These are phyloP conservation scores for Pammene fasciana DNA, from an alignment of 2,888 invertebrate genomes.

Conservation along the genomic window DNA sequence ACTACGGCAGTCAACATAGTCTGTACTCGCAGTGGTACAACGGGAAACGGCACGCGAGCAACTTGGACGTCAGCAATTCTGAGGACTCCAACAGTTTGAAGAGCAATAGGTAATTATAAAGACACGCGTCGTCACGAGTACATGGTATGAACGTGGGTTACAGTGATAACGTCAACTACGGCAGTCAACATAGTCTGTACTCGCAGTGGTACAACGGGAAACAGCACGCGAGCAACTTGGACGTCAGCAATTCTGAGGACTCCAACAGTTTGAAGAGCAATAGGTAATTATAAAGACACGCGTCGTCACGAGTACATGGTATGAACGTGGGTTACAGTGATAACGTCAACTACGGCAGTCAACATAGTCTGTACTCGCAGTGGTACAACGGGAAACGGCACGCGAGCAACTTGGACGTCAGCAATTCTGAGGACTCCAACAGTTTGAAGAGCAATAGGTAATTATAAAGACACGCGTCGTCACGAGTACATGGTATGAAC, in stretches of 20 bases:
- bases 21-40: too few species aligned
- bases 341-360: neutral
- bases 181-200: constrained; percentile 73
- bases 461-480: too few species aligned
- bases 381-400: constrained; percentile 54
- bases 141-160: constrained; percentile 45
- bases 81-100: constrained; percentile 85
- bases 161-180: constrained; percentile 68
- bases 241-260: constrained; percentile 85
- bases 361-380: too few species aligned
- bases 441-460: constrained; percentile 49
- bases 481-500: constrained; percentile 76
- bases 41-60: constrained; percentile 70
- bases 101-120: too few species aligned
- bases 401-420: constrained; percentile 68
- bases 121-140: too few species aligned
- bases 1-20: too few species aligned
- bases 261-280: constrained; percentile 87
- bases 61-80: constrained; percentile 74
- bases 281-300: constrained; percentile 65
- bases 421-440: constrained; percentile 87
- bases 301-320: neutral
- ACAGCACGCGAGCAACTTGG: constrained; percentile 75
- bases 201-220: constrained; percentile 71
- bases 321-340: neutral